phyloP scores from a whole-genome alignment of 2,797 vertebrate genomes.

The Tenualosa thibaudeaui region DNA sequence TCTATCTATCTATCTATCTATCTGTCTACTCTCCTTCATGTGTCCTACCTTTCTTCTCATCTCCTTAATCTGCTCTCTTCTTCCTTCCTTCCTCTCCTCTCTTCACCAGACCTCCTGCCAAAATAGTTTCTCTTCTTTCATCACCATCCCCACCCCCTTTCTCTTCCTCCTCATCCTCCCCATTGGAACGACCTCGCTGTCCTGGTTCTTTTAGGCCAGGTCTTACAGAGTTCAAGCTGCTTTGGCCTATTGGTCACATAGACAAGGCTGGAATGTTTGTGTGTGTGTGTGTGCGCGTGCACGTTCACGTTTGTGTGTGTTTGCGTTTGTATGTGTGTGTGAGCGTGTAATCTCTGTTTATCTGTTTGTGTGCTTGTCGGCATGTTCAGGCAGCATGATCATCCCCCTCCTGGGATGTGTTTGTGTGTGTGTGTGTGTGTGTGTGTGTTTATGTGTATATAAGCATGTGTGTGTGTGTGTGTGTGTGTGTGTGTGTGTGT shows the following conservation, averaged over 20 bases:
- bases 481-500: not conserved
- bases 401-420: not conserved
- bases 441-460: constrained; percentile 22
- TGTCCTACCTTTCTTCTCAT: not conserved
- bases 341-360: constrained; percentile 7
- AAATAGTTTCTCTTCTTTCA: not conserved
- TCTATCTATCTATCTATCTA: too few species aligned
- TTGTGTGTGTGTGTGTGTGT: constrained; percentile 24
- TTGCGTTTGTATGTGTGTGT: constrained; percentile 32
- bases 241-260: not conserved
- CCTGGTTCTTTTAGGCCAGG: constrained; percentile 2
- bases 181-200: not conserved
- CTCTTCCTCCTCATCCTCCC: not conserved
- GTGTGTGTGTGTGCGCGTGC: constrained; percentile 28
- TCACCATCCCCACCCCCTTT: not conserved
- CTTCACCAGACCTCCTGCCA: not conserved
- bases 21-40: not conserved
- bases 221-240: not conserved
- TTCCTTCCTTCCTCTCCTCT: not conserved
- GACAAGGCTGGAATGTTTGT: constrained; percentile 8
- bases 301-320: not conserved
- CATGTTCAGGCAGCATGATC: constrained; percentile 4
- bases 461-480: not conserved
- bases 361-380: constrained; percentile 25
- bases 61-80: not conserved